Evolutionary conservation across 1,140 invertebrate genomes (phyloP).

Genomic region (Wiebesia pumilae): DNA sequence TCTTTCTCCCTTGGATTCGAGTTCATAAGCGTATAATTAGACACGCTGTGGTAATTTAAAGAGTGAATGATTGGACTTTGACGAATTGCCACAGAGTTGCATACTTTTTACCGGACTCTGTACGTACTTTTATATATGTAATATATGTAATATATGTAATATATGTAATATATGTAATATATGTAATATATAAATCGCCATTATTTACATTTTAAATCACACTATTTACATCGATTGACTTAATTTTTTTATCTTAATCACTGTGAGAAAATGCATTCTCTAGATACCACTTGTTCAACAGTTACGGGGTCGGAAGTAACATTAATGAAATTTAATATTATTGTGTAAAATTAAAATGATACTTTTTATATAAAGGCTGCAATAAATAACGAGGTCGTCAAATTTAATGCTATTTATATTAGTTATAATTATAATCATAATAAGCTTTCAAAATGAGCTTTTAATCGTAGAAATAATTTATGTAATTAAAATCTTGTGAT

Average conservation of each 20-base stretch:
- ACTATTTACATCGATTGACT: neutral
- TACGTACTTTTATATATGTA: neutral
- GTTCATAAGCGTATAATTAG: slow-evolving; percentile 29
- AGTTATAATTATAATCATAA: too few relatives aligned
- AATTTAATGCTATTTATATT: too few relatives aligned
- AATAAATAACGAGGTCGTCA: too few relatives aligned
- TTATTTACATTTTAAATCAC: neutral
- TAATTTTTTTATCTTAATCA: neutral
- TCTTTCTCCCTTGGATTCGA: neutral
- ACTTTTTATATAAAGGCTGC: too few relatives aligned
- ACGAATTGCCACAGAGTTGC: neutral
- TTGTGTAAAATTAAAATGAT: too few relatives aligned
- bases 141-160: too few relatives aligned
- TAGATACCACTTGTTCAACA: neutral
- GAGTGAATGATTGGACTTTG: slow-evolving; percentile 20
- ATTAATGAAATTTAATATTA: too few relatives aligned
- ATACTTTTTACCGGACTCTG: neutral
- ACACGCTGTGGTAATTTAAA: slow-evolving; percentile 34
- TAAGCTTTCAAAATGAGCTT: too few relatives aligned
- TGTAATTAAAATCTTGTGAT: neutral
- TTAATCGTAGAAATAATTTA: neutral
- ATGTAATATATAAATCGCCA: too few relatives aligned
- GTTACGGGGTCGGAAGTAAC: too few relatives aligned
- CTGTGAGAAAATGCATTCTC: neutral
- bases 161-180: too few relatives aligned